Evolutionary conservation across 2,888 invertebrate genomes (phyloP), one percentile per base, ranked within the genome.

Genomic region (Ophraella communa): DNA sequence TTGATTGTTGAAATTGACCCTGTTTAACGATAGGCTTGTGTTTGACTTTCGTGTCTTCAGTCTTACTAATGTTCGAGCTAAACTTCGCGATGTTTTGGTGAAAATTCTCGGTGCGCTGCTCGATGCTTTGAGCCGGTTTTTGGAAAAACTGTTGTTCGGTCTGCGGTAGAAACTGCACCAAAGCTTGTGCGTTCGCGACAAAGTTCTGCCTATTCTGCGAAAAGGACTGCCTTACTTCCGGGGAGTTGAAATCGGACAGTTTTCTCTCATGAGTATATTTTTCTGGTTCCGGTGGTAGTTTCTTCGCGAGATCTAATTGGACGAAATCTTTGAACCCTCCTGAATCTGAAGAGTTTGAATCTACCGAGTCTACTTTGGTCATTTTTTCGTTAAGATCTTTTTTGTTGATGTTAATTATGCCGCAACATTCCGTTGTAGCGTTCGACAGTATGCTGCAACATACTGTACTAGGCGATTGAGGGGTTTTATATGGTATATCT

Each of bases 301-400:
- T 73, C 51, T 74, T 73, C 3, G 71, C 63, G 52, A 78, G 56
- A 55, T 81, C 80, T 44, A 80, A 67, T 57, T 81, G 82, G 24
- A 82, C 71, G 68, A 83, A 83, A 68, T 83, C 83, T 65, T 83
- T 83, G 71, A 83, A 83, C 3, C 83, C 83, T 4, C 83, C 83
- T 0, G 83, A 83, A 71, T 83, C 82, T 3, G 83, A 83, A 3
- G 82, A 82, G 63, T 82, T 82, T 3, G 82, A 83, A 70, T 83
- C 83, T 23, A 82, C 69, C 1, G 82, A 83, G 66, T 82, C 82
- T 51, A 81, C 76, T 76, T 83, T 82, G 3, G 78, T 76, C 70
- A 82, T 77, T 71, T 79, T 81, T 52, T 77, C 77, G 27, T 69
- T 71, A 24, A 81, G 68, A 58, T 80, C 81, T 64, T 82, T 81